Conservation (phyloP, 1,140 invertebrate genomes). For the Zaprionus nigranus region DNA sequence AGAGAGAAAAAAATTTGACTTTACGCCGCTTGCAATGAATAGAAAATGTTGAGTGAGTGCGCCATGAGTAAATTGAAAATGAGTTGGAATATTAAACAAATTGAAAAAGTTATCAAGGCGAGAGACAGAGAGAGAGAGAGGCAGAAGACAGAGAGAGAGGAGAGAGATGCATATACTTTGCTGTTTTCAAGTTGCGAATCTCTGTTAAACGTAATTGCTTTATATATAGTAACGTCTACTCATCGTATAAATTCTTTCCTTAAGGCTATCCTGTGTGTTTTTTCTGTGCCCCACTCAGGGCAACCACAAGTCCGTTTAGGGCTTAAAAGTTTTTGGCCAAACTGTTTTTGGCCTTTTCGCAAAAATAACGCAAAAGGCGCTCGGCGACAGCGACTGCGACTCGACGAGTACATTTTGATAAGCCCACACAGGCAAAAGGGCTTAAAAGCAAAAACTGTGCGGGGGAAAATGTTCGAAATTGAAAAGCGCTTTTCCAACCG, state of each 20-base stretch:
- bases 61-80: constrained; percentile 19
- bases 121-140: not conserved
- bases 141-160: not conserved
- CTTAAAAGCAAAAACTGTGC: constrained; percentile 55
- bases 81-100: constrained; percentile 45
- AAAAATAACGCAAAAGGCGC: constrained; percentile 60
- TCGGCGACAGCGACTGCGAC: constrained; percentile 41
- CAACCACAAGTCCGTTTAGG: constrained; percentile 44
- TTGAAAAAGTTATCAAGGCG: constrained; percentile 43
- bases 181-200: constrained; percentile 4
- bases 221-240: not conserved
- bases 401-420: constrained; percentile 61
- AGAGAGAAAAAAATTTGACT: constrained; percentile 36
- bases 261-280: not conserved
- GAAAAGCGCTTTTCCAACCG: constrained; percentile 57
- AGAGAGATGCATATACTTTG: not conserved
- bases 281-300: constrained; percentile 20
- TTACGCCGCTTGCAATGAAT: constrained; percentile 24
- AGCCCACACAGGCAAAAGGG: constrained; percentile 64
- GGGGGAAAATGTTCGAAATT: constrained; percentile 64
- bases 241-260: not conserved
- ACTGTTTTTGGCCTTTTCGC: constrained; percentile 56
- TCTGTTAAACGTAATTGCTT: not conserved
- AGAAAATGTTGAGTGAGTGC: constrained; percentile 15
- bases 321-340: constrained; percentile 49